Evolutionary conservation across 2,888 invertebrate genomes (phyloP).

Genomic region (Belgica antarctica): DNA sequence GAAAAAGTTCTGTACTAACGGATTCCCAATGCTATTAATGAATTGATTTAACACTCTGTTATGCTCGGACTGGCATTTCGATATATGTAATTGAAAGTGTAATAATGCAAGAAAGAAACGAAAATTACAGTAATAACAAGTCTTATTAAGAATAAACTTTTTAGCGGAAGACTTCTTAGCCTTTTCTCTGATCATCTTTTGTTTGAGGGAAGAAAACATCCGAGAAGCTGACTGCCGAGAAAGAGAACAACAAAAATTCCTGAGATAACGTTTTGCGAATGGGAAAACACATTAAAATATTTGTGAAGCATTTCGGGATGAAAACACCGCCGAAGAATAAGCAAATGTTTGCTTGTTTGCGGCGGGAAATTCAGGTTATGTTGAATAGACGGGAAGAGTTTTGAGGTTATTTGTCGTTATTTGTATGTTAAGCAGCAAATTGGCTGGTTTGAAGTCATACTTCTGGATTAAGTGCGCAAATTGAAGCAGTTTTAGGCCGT

Average conservation of each 20-base stretch:
- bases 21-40: slow-evolving; percentile 34
- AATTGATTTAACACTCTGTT: slow-evolving; percentile 40
- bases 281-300: slow-evolving; percentile 1
- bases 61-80: slow-evolving; percentile 27
- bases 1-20: slow-evolving; percentile 25
- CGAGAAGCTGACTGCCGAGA: neutral
- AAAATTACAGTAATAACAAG: slow-evolving; percentile 37
- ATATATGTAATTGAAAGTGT: slow-evolving; percentile 39
- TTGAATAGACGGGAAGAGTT: no score
- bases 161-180: slow-evolving; percentile 19
- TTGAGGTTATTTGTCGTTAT: no score
- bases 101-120: slow-evolving; percentile 32
- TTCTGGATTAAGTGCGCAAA: no score
- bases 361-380: no score
- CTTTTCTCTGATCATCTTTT: neutral
- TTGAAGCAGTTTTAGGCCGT: no score
- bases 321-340: neutral
- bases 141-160: slow-evolving; percentile 25
- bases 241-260: no score
- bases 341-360: neutral
- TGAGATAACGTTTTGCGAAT: no score
- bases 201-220: neutral
- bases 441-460: no score
- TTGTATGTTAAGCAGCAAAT: no score
- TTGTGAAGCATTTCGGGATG: neutral